Evolutionary conservation across 2,888 invertebrate genomes (phyloP), one percentile per base, ranked within the genome.

Genomic region (Drosophila pegasa): DNA sequence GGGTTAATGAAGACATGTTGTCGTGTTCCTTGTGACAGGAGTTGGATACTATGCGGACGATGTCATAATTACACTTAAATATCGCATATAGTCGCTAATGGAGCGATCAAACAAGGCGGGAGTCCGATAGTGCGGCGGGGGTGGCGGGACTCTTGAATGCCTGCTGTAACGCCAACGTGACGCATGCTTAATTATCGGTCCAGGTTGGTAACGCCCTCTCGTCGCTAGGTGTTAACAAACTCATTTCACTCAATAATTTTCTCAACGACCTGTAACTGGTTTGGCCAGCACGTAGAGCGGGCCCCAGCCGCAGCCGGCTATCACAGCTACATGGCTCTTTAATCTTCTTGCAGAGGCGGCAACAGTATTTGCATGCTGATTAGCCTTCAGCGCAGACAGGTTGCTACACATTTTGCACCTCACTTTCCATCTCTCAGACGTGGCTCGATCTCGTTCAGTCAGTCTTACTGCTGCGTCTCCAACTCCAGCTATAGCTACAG

Each of bases 301-400:
- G 16, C 43, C 37, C 22, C 60, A 60, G 31, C 52, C 16, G 38
- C 60, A 25, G 12, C 68, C 72, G 70, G 74, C 71, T 80, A 76
- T 87, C 86, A 65, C 68, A 74, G 83, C 73, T 75, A 75, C 85
- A 84, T 76, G 84, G 62, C 80, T 88, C 72, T 80, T 75, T 71
- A 82, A 88, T 83, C 84, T 87, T 54, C 61, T 58, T 66, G 75
- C 73, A 80, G 81, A 74, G 89, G 85, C 89, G 82, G 85, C 82
- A 73, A 87, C 88, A 78, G 75, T 85, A 88, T 89, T 89, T 89
- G 89, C 89, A 88, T 89, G 89, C 78, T 87, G 81, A 87, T 87
- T 87, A 87, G 87, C 73, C 88, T 80, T 89, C 75, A 75, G 75
- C 76, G 75, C 65, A 61, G 75, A 78, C 78, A 76, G 74, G 72